phyloP scores from a whole-genome alignment of 2,888 invertebrate species.

The Isotomurus palustris region DNA sequence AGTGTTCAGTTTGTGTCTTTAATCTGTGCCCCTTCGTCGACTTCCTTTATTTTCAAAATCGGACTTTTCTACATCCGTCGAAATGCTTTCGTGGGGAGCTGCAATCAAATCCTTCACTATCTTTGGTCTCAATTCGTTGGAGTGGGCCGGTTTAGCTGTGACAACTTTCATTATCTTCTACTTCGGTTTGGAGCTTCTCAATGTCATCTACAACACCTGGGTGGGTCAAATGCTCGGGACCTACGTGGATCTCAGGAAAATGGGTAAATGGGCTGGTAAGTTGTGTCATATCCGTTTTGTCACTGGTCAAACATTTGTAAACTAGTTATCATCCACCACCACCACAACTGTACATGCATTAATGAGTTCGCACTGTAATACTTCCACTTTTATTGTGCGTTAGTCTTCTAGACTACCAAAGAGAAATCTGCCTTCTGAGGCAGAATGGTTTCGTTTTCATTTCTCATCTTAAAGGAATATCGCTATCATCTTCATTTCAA shows the following conservation, averaged over 20 bases:
- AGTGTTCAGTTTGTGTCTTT: neutral
- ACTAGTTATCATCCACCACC: too few relatives aligned
- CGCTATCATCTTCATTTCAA: too few relatives aligned
- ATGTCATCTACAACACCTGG: conserved; percentile 46
- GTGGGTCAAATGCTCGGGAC: conserved; percentile 56
- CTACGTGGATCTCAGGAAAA: conserved; percentile 59
- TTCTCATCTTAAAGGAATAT: too few relatives aligned
- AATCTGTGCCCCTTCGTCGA: too few relatives aligned
- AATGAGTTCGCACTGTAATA: neutral
- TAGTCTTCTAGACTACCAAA: too few relatives aligned
- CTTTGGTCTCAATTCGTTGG: conserved; percentile 43
- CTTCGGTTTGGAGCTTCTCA: conserved; percentile 41
- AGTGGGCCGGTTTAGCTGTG: conserved; percentile 45
- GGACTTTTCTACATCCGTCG: conserved; percentile 1
- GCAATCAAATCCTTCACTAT: conserved; percentile 45
- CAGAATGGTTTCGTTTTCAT: too few relatives aligned
- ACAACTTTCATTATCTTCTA: conserved; percentile 44
- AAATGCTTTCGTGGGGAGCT: conserved; percentile 44
- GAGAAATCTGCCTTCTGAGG: conserved; percentile 4
- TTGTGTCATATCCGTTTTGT: conserved; percentile 47
- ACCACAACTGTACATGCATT: too few relatives aligned
- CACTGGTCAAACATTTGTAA: too few relatives aligned
- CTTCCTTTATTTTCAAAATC: too few relatives aligned
- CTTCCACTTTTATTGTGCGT: too few relatives aligned
- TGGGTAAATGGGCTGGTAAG: conserved; percentile 79